Base-by-base conservation (phyloP, 1,140 invertebrate genomes). In the Tetranychus cinnabarinus region DNA sequence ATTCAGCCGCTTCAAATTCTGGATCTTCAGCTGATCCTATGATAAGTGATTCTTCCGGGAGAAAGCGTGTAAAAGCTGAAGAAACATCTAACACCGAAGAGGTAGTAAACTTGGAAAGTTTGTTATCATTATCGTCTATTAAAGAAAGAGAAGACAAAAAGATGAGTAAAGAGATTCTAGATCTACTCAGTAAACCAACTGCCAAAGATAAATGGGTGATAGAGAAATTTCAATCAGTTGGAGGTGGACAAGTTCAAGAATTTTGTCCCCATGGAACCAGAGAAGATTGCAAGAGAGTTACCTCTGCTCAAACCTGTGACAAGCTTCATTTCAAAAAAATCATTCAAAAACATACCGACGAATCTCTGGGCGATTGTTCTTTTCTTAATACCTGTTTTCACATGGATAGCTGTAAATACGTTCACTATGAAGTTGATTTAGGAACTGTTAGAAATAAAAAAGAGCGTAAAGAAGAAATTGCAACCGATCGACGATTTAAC, bases 311-410 rank as follows among this genome's bases (percentile, higher is more conserved):
- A 34, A 77, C 77, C 54, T 97, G 92, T 74, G 83, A 82, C 62
- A 90, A 92, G 69, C 75, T 97, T 35, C 92, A 97, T 73, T 97
- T 97, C 70, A 87, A 88, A 69, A 96, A 97, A 76, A 97, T 97
- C 62, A 92, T 97, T 64, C 89, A 96, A 71, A 80, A 82, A 63
- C 92, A 97, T 71, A 97, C 93, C 0, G 93, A 97, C 72, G 91
- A 96, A 73, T 81, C 86, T 0, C 76, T 97, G 6, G 92, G 92
- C 0, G 92, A 97, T 71, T 97, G 92, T 72, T 96, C 90, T 50
- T 97, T 97, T 73, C 77, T 97, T 0, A 97, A 97, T 70, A 97
- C 92, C 1, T 97, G 92, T 71, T 97, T 97, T 70, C 92, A 97
- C 70, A 97, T 97, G 91, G 90, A 96, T 66, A 90, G 86, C 56